Evolutionary conservation across 2,888 invertebrate species (phyloP).

Genomic region (Leptinotarsa peninsularis): DNA sequence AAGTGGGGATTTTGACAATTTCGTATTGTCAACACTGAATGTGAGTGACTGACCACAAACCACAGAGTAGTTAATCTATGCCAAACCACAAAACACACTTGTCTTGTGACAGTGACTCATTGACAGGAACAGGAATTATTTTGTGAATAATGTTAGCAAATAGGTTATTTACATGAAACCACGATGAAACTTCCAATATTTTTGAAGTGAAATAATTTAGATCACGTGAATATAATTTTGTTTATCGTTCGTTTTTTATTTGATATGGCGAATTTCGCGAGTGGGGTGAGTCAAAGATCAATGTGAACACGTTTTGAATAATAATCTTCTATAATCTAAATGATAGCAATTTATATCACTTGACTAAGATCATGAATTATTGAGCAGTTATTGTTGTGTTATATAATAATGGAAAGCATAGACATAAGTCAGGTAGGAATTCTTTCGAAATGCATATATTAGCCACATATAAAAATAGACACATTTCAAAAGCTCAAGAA

Average conservation of each 20-base stretch:
- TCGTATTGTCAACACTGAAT: too few relatives aligned
- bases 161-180: too few relatives aligned
- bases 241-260: neutral
- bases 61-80: too few relatives aligned
- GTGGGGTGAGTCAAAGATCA: constrained; percentile 28
- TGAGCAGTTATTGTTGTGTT: neutral
- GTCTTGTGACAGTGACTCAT: too few relatives aligned
- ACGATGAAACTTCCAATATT: too few relatives aligned
- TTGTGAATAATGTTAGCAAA: too few relatives aligned
- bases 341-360: neutral
- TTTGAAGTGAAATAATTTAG: too few relatives aligned
- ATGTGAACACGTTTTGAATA: constrained; percentile 4
- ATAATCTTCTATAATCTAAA: neutral
- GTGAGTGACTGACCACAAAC: too few relatives aligned
- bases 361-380: constrained; percentile 3
- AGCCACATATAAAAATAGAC: neutral
- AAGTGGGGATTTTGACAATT: too few relatives aligned
- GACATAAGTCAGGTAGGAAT: constrained; percentile 13
- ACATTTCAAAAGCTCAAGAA: neutral
- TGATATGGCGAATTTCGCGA: constrained; percentile 3
- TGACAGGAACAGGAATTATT: too few relatives aligned
- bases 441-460: neutral
- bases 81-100: too few relatives aligned
- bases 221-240: too few relatives aligned
- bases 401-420: constrained; percentile 11